Evolutionary conservation across 2,797 vertebrate genomes (phyloP), one percentile per base, ranked within the genome.

Genomic region (Oreochromis grahami): DNA sequence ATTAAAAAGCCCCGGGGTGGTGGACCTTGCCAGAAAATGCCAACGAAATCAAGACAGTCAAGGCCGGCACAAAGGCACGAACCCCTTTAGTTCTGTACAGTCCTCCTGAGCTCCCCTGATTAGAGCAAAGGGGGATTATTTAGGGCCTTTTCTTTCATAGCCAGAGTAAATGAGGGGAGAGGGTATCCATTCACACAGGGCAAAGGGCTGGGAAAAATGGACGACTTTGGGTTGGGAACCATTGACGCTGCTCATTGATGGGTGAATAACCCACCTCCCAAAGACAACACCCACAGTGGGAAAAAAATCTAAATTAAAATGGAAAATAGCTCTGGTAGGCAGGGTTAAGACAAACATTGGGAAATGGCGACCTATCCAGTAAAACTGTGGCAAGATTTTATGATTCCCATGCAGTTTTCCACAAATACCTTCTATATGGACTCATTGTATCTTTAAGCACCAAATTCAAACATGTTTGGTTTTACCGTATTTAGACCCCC

Each of bases 1-100:
- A 97, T 96, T 94, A 97, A 96, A 96, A 96, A 95, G 90, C 91
- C 95, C 93, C 83, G 41, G 82, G 92, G 95, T 91, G 91, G 90
- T 68, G 82, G 92, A 92, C 84, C 87, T 85, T 78, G 90, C 94
- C 93, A 96, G 92, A 94, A 93, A 93, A 94, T 84, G 92, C 92
- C 91, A 93, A 91, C 60, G 60, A 87, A 94, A 96, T 96, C 91
- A 93, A 95, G 95, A 92, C 81, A 77, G 94, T 95, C 91, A 95
- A 94, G 94, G 88, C 89, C 79, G 21, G 87, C 89, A 96, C 96
- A 96, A 96, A 96, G 93, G 89, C 91, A 79, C 50, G 80, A 90
- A 88, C 88, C 85, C 83, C 83, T 81, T 81, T 19, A 83, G 82
- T 88, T 94, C 91, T 86, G 88, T 82, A 79, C 87, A 88, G 91